Evolutionary conservation across 2,113 vertebrate genomes (phyloP), one percentile per base, ranked within the genome.

Genomic region (Chascanopsetta lugubris): DNA sequence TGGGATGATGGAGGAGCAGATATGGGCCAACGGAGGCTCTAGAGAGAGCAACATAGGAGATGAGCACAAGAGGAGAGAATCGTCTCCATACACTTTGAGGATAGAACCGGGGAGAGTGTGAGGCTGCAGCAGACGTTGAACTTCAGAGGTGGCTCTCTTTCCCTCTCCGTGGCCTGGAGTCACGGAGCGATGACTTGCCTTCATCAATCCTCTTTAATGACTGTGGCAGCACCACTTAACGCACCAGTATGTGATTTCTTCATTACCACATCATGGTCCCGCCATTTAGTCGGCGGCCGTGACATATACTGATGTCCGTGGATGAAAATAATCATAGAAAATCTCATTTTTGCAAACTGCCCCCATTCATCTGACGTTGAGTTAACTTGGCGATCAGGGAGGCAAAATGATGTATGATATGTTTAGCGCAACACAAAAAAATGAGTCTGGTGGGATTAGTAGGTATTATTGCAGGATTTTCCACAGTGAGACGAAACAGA

Each of bases 191-290:
- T 81, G 83, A 85, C 77, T 80, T 50, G 74, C 85, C 82, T 84
- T 84, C 87, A 88, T 88, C 88, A 88, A 79, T 86, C 82, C 79
- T 80, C 82, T 75, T 71, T 87, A 87, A 88, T 79, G 80, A 81
- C 78, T 79, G 69, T 75, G 63, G 82, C 84, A 76, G 80, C 74
- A 70, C 73, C 70, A 72, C 77, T 86, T 83, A 85, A 79, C 71
- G 30, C 77, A 61, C 58, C 65, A 50, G 72, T 83, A 68, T 69
- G 82, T 77, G 70, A 83, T 84, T 87, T 81, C 80, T 75, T 81
- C 77, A 84, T 84, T 78, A 77, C 70, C 9, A 69, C 72, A 61
- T 69, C 72, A 83, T 79, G 69, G 83, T 75, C 73, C 75, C 55
- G 26, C 69, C 71, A 80, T 88, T 86, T 74, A 80, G 27, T 58